Evolutionary conservation across 1,140 invertebrate species (phyloP), one percentile per base, ranked within the genome.

Genomic region (Aphelinus atriplicis): DNA sequence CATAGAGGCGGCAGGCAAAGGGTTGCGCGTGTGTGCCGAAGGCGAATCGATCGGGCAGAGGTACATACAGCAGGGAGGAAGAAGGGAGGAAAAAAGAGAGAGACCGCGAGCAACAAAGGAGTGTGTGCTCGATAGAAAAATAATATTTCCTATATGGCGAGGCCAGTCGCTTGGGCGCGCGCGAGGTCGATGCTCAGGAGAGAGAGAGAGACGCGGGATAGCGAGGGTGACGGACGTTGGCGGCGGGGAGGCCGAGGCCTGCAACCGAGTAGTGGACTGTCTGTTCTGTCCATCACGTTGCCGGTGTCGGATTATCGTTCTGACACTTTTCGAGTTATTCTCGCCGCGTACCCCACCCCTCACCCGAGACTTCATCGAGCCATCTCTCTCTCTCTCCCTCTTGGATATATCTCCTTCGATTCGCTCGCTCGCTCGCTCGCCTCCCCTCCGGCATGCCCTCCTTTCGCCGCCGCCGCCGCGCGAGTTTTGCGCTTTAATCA

Each of bases 271-370:
- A 7, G 84, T 85, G 82, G 84, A 85, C 86, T 86, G 84, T 87
- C 85, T 84, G 84, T 86, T 82, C 85, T 83, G 86, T 88, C 87
- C 86, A 84, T 88, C 87, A 87, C 82, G 82, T 88, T 83, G 86
- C 85, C 80, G 77, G 82, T 84, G 86, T 88, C 87, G 87, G 87
- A 88, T 88, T 88, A 88, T 88, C 86, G 86, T 88, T 88, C 86
- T 87, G 87, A 88, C 87, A 88, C 85, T 88, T 88, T 88, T 81
- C 83, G 83, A 88, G 86, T 88, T 88, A 88, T 87, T 88, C 85
- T 84, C 82, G 80, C 81, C 83, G 80, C 80, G 80, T 80, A 55
- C n/a, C n/a, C 51, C n/a, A 50, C 42, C 47, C n/a, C 57, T 47
- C 61, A 10, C 46, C 62, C 9, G 1, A 26, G 55, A 65, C 62